Evolutionary conservation across 2,888 invertebrate genomes (phyloP).

Genomic region (Xanthia togata): DNA sequence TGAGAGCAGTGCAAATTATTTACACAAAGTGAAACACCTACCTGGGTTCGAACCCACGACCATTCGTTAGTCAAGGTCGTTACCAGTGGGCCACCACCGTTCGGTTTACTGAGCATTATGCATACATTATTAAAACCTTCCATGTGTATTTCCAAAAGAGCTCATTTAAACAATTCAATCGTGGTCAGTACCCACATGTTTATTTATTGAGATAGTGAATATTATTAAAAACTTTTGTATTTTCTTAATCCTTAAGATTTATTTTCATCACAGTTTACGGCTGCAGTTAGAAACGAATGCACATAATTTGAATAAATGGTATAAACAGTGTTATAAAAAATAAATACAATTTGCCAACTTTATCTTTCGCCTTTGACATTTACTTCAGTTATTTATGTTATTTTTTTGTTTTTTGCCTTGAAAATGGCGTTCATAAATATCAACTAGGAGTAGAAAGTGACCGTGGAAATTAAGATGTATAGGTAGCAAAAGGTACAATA

Average conservation of each 20-base stretch:
- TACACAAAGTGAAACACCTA: no score
- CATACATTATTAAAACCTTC: neutral
- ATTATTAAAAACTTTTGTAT: neutral
- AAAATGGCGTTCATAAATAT: constrained; percentile 60
- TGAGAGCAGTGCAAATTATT: no score
- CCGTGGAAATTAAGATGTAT: constrained; percentile 67
- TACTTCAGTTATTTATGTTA: constrained; percentile 47
- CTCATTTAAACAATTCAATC: neutral
- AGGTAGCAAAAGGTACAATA: constrained; percentile 39
- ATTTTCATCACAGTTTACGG: constrained; percentile 31
- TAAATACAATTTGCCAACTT: constrained; percentile 33
- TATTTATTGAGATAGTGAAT: neutral
- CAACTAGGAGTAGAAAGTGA: constrained; percentile 60
- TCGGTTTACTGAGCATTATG: neutral
- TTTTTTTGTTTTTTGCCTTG: no score
- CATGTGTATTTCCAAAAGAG: neutral
- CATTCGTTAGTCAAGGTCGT: no score
- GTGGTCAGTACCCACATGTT: neutral
- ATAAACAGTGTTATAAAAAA: constrained; percentile 14
- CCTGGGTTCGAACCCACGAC: no score
- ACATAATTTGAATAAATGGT: constrained; percentile 22
- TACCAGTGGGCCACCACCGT: no score
- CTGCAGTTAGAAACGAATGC: constrained; percentile 3
- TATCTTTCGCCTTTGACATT: constrained; percentile 44
- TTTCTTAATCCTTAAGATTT: constrained; percentile 7